These are phyloP conservation scores for Poecile montanus DNA, from an alignment of 2,797 vertebrate species.

Conservation along the genomic window DNA sequence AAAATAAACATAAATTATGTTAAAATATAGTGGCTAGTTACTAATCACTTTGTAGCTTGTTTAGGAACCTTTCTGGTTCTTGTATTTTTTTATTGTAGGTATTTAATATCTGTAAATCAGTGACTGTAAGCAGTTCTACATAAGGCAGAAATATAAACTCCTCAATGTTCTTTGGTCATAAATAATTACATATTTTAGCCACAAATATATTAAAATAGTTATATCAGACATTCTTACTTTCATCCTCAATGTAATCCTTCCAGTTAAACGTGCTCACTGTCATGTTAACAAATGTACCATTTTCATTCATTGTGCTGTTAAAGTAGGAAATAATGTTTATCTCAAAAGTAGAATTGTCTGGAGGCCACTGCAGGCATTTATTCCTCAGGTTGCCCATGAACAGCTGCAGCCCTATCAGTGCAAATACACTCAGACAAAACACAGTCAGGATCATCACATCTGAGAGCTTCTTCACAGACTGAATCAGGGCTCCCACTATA, in stretches of 20 bases:
- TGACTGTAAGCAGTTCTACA: not conserved
- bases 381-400: constrained; percentile 97
- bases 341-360: constrained; percentile 79
- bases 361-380: constrained; percentile 84
- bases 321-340: constrained; percentile 78
- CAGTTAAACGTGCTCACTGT: constrained; percentile 75
- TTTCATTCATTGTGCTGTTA: constrained; percentile 74
- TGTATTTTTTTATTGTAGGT: not conserved
- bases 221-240: constrained; percentile 78
- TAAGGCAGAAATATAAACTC: not conserved
- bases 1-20: not conserved
- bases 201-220: constrained; percentile 27
- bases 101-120: not conserved
- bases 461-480: constrained; percentile 94
- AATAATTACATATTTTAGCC: not conserved
- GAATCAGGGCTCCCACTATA: constrained; percentile 95
- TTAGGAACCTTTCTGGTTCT: not conserved
- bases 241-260: constrained; percentile 84
- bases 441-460: constrained; percentile 98
- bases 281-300: constrained; percentile 72
- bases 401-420: constrained; percentile 95
- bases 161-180: not conserved
- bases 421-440: constrained; percentile 97
- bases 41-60: not conserved
- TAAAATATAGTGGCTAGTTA: not conserved